Conservation (phyloP, 2,113 vertebrate genomes). For the Anoura caudifer region DNA sequence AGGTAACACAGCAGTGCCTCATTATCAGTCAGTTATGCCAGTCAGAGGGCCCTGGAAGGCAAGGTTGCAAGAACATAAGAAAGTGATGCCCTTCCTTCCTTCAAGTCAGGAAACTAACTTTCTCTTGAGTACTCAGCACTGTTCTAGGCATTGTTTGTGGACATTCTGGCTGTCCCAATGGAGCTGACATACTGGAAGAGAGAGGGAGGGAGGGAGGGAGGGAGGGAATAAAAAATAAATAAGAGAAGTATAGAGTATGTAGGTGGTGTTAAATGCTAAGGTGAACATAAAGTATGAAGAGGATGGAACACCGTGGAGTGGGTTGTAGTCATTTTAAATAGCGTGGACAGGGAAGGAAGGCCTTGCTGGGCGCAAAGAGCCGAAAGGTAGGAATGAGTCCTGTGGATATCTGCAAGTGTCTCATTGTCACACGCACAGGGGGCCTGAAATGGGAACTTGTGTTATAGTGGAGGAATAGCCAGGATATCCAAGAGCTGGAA, state of each 20-base stretch:
- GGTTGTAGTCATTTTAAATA: neutral
- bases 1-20: neutral
- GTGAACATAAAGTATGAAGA: neutral
- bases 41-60: neutral
- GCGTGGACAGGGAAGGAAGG: neutral
- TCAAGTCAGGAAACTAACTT: neutral
- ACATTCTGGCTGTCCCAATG: neutral
- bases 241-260: neutral
- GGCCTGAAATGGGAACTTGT: neutral
- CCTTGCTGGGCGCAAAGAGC: neutral
- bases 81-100: neutral
- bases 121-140: neutral
- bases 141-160: neutral
- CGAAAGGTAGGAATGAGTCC: neutral
- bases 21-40: neutral
- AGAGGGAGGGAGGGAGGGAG: constrained; percentile 8
- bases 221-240: neutral
- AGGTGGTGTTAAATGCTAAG: neutral
- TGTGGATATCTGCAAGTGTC: no score
- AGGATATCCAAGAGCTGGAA: neutral
- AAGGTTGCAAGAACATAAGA: neutral
- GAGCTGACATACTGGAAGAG: neutral
- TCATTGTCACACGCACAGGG: neutral
- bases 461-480: neutral
- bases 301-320: neutral